phyloP scores from a whole-genome alignment of 2,888 invertebrate genomes.

The Phoenoteleia sp. region DNA sequence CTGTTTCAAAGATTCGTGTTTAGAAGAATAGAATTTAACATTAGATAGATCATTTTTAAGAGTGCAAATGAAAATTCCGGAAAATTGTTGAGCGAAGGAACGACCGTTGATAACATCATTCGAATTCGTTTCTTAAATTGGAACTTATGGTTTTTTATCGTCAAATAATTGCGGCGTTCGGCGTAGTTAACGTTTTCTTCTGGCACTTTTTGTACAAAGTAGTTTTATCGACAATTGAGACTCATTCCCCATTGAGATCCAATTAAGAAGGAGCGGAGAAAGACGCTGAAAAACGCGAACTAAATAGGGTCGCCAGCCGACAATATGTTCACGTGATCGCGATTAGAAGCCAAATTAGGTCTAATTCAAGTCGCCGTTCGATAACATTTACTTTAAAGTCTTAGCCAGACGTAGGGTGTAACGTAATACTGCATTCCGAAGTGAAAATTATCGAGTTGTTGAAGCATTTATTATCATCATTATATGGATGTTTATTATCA shows the following conservation, averaged over 20 bases:
- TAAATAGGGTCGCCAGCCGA: conserved; percentile 38
- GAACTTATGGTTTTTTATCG: too few species aligned
- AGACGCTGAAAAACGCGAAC: conserved; percentile 35
- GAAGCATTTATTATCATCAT: conserved; percentile 22
- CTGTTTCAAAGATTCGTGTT: too few species aligned
- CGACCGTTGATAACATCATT: too few species aligned
- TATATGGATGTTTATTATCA: conserved; percentile 14
- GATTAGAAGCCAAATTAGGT: conserved; percentile 61
- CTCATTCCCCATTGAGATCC: conserved; percentile 38
- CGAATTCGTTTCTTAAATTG: too few species aligned
- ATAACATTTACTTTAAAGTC: conserved; percentile 34
- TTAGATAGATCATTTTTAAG: too few species aligned
- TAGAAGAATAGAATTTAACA: too few species aligned
- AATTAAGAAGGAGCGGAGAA: conserved; percentile 43
- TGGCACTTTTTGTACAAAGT: conserved; percentile 22
- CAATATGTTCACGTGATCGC: conserved; percentile 38
- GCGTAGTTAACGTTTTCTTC: background rate
- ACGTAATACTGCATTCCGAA: conserved; percentile 28
- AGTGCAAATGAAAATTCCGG: too few species aligned
- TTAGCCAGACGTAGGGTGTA: conserved; percentile 12
- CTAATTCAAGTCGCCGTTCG: conserved; percentile 48
- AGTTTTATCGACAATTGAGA: conserved; percentile 25
- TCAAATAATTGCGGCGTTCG: too few species aligned
- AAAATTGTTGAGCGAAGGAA: too few species aligned
- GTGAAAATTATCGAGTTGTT: conserved; percentile 36